phyloP scores from a whole-genome alignment of 2,888 invertebrate genomes.

The Tipula confusa region DNA sequence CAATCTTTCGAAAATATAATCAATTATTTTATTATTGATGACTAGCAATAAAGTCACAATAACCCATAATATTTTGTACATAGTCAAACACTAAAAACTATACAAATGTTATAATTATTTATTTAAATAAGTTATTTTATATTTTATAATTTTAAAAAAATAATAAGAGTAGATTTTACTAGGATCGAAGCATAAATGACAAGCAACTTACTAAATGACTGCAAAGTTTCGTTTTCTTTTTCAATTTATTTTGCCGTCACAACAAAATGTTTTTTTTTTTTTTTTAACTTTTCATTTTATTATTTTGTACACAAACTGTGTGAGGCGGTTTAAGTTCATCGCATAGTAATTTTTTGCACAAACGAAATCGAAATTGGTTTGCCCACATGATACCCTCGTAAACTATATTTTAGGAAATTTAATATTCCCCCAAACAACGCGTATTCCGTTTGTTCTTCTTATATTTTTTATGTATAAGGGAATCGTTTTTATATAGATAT shows the following conservation, averaged over 20 bases:
- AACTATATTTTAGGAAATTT: not conserved
- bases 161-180: conserved; percentile 1
- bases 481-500: not conserved
- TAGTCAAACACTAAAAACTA: not conserved
- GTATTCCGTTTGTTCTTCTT: not conserved
- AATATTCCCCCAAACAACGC: too few relatives aligned
- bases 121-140: not conserved
- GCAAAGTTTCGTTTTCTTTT: not conserved
- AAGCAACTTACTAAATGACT: not conserved
- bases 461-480: not conserved
- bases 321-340: not conserved
- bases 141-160: not conserved
- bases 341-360: not conserved
- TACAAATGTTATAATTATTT: not conserved
- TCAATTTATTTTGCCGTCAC: not conserved
- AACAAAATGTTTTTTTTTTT: too few relatives aligned
- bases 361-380: not conserved
- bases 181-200: not conserved
- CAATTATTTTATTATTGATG: not conserved
- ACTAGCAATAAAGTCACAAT: not conserved
- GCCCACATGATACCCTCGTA: not conserved
- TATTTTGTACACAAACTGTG: not conserved
- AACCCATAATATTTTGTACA: not conserved
- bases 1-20: not conserved
- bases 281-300: not conserved